A percentile compares a stretch with the other conserved stretches of the same genome.
These are phyloP conservation scores for Sorex araneus DNA, from an alignment of 2,113 vertebrate genomes.

Conservation along the genomic window DNA sequence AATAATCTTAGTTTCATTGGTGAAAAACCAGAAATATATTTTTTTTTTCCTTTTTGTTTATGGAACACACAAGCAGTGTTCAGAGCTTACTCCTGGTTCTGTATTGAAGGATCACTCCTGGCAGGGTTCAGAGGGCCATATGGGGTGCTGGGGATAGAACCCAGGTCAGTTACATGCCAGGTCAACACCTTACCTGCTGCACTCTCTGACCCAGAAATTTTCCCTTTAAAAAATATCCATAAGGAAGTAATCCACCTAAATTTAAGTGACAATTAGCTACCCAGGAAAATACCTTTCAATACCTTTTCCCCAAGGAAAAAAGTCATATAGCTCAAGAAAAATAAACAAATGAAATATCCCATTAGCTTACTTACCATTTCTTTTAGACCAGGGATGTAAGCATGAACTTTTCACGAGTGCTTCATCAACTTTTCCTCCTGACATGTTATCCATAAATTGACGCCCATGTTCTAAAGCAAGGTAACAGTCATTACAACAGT, in stretches of 20 bases:
- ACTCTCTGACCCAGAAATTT: slow-evolving; percentile 12
- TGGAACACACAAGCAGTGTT: too few relatives aligned
- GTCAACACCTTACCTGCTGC: too few relatives aligned
- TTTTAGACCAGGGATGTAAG: slow-evolving; percentile 97
- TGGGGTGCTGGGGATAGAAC: too few relatives aligned
- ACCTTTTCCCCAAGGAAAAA: too few relatives aligned
- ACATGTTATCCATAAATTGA: slow-evolving; percentile 99
- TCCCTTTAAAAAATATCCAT: slow-evolving; percentile 44
- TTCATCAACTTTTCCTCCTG: slow-evolving; percentile 98
- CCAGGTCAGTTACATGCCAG: too few relatives aligned
- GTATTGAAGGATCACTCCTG: too few relatives aligned
- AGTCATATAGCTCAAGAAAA: slow-evolving; percentile 10
- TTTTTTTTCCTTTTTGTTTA: too few relatives aligned
- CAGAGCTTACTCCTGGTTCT: too few relatives aligned
- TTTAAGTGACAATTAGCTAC: slow-evolving; percentile 47
- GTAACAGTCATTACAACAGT: slow-evolving; percentile 98
- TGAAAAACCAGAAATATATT: slow-evolving; percentile 50
- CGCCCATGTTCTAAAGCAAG: slow-evolving; percentile 98
- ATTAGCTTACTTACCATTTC: slow-evolving; percentile 92
- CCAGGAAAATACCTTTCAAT: neutral
- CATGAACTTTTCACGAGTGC: slow-evolving; percentile 97
- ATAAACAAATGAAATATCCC: neutral
- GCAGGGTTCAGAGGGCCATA: too few relatives aligned
- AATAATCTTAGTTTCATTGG: slow-evolving; percentile 52
- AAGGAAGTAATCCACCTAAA: too few relatives aligned